Percentiles rank a stretch among this genome's conserved stretches.
These are phyloP conservation scores for Hemiprocne comata DNA, from an alignment of 2,113 vertebrate genomes.

Conservation along the genomic window DNA sequence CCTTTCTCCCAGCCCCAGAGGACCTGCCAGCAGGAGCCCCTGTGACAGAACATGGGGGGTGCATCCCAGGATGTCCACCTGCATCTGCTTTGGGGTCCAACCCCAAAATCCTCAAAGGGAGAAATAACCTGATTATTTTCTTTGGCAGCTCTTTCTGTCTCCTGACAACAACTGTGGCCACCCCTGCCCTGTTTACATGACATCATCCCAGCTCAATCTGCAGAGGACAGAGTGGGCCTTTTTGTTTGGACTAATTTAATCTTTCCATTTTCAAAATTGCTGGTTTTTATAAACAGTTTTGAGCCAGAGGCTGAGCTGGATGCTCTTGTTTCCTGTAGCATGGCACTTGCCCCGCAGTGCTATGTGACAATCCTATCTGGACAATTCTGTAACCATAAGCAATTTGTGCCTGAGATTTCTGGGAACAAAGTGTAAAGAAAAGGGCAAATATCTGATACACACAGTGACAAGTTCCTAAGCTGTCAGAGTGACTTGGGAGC, in stretches of 20 bases:
- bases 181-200: background rate
- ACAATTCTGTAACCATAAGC: background rate
- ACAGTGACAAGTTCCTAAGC: background rate
- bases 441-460: background rate
- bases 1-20: background rate
- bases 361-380: background rate
- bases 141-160: background rate
- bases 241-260: constrained; percentile 26
- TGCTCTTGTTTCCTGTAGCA: background rate
- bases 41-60: accelerated
- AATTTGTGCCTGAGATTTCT: background rate
- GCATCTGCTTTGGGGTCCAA: background rate
- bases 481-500: background rate
- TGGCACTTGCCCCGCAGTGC: background rate
- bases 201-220: background rate
- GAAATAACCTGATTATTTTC: background rate
- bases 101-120: background rate
- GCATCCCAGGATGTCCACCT: background rate
- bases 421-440: background rate
- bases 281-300: background rate
- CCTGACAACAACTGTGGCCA: background rate
- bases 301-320: background rate
- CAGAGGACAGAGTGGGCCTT: accelerated
- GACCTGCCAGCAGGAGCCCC: background rate
- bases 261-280: background rate